These are phyloP conservation scores for Morone chrysops DNA, from an alignment of 2,113 vertebrate species.

Conservation along the genomic window DNA sequence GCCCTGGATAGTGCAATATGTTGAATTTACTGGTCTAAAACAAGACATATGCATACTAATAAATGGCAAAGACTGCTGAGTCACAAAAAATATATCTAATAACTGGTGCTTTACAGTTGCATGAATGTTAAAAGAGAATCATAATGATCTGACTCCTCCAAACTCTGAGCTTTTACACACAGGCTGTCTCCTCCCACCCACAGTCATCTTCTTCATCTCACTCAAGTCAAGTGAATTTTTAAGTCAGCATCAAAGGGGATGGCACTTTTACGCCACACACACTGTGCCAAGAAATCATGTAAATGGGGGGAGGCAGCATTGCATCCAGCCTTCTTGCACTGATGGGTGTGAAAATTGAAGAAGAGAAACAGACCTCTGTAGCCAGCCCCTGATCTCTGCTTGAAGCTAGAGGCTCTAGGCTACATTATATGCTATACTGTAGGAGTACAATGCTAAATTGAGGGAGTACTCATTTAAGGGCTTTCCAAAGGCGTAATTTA, in stretches of 20 bases:
- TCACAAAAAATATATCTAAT: slow-evolving; percentile 10
- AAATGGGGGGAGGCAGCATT: background rate
- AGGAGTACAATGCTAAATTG: background rate
- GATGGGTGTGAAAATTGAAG: background rate
- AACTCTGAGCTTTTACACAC: background rate
- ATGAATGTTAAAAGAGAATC: slow-evolving; percentile 1
- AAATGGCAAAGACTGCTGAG: slow-evolving; percentile 25
- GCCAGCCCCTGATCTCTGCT: background rate
- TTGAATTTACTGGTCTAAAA: slow-evolving; percentile 9
- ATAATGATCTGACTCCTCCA: background rate
- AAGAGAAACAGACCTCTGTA: background rate
- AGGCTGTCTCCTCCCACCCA: background rate
- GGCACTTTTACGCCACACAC: background rate
- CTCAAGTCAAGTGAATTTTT: slow-evolving; percentile 22
- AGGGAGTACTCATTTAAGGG: too few relatives aligned
- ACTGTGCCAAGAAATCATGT: slow-evolving; percentile 18
- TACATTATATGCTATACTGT: background rate
- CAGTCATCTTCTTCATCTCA: slow-evolving; percentile 14
- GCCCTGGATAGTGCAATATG: background rate
- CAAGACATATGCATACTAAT: slow-evolving; percentile 14
- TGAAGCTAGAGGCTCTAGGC: background rate
- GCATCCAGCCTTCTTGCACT: background rate
- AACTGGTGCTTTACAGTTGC: background rate
- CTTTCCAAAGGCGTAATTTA: background rate
- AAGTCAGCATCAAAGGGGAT: slow-evolving; percentile 9